Evolutionary conservation across 92 coral and sea anemone genomes (phyloP), one percentile per base, ranked within the genome.

Genomic region (Anthopleura xanthogrammica): DNA sequence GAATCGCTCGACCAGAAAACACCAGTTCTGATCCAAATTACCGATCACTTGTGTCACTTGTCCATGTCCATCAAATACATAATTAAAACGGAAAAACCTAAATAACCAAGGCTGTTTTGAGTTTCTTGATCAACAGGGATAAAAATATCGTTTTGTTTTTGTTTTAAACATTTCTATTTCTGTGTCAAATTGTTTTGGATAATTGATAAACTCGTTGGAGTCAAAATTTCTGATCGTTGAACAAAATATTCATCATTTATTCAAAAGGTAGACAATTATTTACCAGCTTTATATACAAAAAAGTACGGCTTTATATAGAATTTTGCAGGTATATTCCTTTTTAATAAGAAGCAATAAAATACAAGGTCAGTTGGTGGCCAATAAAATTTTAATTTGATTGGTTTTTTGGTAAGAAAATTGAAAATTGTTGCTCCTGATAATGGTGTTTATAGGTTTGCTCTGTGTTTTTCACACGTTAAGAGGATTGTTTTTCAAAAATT

Each of bases 401-500:
- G 36, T 29, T 68, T 13, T 13, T 23, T 68, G 43, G 70, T 8
- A 29, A 12, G 17, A 68, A 68, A 68, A 68, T 23, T 23, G 17
- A 12, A 24, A 24, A 8, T 5, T 68, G 29, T 9, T 22, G 74
- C 41, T 12, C 4, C 6, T 8, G 7, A 8, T 2, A 68, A 68
- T n/a, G 36, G 42, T 68, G 74, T 29, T 68, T 36, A 68, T 68
- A 36, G 42, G 10, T 9, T 22, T 24, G 36, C 4, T 36, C 17
- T 3, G 16, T 68, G 16, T 68, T 68, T 68, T 68, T 29, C 74
- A 23, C 74, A 68, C 74, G 74, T 4, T 46, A 50, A 20, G 66
- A 55, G 72, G 55, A 52, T 70, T 81, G 40, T 81, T 80, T 68
- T 68, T 22, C 29, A 22, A 48, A 64, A 68, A 64, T 19, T 13